Conservation (phyloP, 2,797 vertebrate genomes). For the Phaenicophaeus curvirostris region DNA sequence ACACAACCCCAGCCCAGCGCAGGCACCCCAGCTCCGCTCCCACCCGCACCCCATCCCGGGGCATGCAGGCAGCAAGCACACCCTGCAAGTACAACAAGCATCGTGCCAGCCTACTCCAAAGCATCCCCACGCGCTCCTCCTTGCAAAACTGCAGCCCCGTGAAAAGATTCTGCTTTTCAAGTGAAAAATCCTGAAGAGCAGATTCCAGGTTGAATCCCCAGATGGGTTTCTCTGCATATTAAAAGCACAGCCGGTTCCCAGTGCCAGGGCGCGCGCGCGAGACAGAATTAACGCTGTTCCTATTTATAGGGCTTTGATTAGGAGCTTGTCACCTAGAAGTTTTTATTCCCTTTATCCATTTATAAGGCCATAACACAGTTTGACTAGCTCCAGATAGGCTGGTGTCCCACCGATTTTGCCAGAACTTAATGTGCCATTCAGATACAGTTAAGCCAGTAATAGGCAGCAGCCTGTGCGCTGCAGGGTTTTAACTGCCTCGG, state of each 20-base stretch:
- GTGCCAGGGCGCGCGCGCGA: not conserved
- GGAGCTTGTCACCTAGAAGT: conserved; percentile 60
- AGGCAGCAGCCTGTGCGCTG: conserved; percentile 48
- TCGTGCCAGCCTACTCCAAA: not conserved
- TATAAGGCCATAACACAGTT: conserved; percentile 73
- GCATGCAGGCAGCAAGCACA: not conserved
- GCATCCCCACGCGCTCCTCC: not conserved
- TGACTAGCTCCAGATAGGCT: conserved; percentile 54
- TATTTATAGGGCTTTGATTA: conserved; percentile 74
- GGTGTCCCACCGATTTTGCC: conserved; percentile 62
- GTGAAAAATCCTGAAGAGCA: conserved; percentile 55
- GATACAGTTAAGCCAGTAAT: conserved; percentile 61
- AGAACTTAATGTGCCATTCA: conserved; percentile 72
- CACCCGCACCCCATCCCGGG: not conserved
- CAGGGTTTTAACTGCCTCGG: conserved; percentile 20
- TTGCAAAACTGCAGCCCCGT: not conserved
- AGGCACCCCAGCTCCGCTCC: not conserved
- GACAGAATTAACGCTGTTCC: conserved; percentile 56
- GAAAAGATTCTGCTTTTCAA: conserved; percentile 33
- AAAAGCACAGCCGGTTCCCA: conserved; percentile 27
- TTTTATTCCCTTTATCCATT: conserved; percentile 74
- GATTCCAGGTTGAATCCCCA: conserved; percentile 49
- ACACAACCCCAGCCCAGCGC: not conserved
- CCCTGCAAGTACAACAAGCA: not conserved
- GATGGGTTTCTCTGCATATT: conserved; percentile 37